A percentile compares a stretch with the other conserved stretches of the same genome.
Evolutionary conservation across 2,797 vertebrate species (phyloP).

Genomic region (Eulemur albifrons): DNA sequence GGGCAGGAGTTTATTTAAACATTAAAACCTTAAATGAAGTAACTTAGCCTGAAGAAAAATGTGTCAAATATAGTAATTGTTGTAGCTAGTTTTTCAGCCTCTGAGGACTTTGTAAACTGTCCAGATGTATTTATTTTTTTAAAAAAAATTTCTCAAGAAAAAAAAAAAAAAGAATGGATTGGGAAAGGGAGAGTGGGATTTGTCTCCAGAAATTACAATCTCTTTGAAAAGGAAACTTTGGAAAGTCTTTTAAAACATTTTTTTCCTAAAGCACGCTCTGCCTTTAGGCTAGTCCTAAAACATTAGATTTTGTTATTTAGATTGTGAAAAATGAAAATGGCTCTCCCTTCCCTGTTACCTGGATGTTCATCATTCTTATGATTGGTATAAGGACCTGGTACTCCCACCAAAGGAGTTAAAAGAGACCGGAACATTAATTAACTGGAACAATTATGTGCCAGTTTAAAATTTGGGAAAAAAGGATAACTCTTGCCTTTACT

Average conservation of each 20-base stretch:
- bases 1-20: conserved; percentile 88
- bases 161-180: conserved; percentile 73
- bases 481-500: background rate
- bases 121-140: conserved; percentile 86
- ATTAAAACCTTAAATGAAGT: conserved; percentile 87
- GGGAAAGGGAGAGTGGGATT: conserved; percentile 36
- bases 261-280: background rate
- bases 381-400: background rate
- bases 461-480: background rate
- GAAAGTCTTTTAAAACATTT: background rate
- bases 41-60: conserved; percentile 87
- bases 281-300: background rate
- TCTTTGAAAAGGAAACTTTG: conserved; percentile 58
- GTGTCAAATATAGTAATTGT: conserved; percentile 86
- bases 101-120: conserved; percentile 86
- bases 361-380: background rate
- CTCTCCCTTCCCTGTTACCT: background rate
- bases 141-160: conserved; percentile 78
- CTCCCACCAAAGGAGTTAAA: background rate
- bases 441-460: background rate
- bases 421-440: background rate
- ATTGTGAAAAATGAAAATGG: background rate
- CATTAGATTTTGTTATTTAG: conserved; percentile 4
- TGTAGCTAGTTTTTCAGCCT: conserved; percentile 84
- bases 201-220: conserved; percentile 49